Conservation (phyloP, 2,797 vertebrate species). For the Megalops cyprinoides region DNA sequence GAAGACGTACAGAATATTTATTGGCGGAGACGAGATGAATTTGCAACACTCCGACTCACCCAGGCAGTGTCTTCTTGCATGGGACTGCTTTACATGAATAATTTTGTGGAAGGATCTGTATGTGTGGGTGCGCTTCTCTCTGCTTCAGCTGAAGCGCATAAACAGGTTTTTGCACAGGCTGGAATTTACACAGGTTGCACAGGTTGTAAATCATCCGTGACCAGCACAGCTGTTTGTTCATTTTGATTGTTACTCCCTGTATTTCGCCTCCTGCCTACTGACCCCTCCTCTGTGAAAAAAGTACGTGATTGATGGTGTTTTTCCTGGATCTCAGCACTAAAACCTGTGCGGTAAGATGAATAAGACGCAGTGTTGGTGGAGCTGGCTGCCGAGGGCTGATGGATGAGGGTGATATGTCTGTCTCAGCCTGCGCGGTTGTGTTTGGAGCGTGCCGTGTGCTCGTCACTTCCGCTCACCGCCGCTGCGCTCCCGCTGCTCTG, state of each 20-base stretch:
- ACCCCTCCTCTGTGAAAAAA: background rate
- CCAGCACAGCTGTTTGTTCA: background rate
- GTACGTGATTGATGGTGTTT: background rate
- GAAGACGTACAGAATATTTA: constrained; percentile 9
- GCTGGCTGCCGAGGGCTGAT: background rate
- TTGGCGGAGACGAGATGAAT: background rate
- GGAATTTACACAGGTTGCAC: background rate
- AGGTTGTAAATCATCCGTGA: background rate
- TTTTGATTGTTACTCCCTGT: background rate
- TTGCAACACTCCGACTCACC: background rate
- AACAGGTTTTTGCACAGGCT: background rate
- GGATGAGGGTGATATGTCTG: constrained; percentile 12
- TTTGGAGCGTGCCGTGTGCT: background rate
- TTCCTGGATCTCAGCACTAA: no score
- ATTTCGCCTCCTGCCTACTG: constrained; percentile 3
- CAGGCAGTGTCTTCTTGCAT: background rate
- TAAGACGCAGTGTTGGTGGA: background rate
- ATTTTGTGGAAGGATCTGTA: background rate
- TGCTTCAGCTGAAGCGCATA: background rate
- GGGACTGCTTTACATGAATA: background rate
- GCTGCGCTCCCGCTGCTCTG: background rate
- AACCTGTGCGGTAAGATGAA: background rate
- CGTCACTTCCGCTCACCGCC: constrained; percentile 14
- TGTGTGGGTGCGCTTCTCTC: background rate
- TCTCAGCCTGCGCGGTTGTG: background rate